Percentiles rank a stretch among this genome's conserved stretches.
Conservation (phyloP, 2,113 vertebrate species). For the Sciurus niger region DNA sequence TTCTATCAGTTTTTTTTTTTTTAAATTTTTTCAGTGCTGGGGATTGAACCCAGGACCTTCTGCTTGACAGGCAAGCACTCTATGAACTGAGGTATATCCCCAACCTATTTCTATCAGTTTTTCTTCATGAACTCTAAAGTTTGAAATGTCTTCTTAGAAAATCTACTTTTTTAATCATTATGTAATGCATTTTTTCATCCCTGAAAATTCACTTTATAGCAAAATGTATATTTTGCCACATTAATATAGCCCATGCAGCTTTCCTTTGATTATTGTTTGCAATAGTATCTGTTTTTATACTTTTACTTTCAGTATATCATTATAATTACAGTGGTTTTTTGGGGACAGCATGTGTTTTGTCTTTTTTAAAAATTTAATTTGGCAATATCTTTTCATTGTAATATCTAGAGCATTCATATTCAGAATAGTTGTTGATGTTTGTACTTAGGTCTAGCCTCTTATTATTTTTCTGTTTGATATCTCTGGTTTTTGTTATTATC, state of each 20-base stretch:
- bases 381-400: conserved; percentile 31
- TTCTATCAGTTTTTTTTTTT: not conserved
- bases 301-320: not conserved
- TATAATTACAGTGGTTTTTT: conserved; percentile 28
- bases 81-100: too few relatives aligned
- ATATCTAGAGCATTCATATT: not conserved
- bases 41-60: too few relatives aligned
- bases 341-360: not conserved
- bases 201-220: not conserved
- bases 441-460: not conserved
- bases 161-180: not conserved
- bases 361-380: not conserved
- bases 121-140: not conserved
- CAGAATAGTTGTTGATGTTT: not conserved
- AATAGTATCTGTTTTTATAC: not conserved
- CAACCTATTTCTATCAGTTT: too few relatives aligned
- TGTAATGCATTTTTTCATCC: not conserved
- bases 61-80: too few relatives aligned
- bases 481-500: not conserved
- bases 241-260: not conserved
- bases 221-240: not conserved
- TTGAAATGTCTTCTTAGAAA: not conserved
- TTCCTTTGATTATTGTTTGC: not conserved
- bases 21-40: too few relatives aligned
- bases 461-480: conserved; percentile 4